phyloP scores from a whole-genome alignment of 2,888 invertebrate genomes.

The Neoscelio sp. region DNA sequence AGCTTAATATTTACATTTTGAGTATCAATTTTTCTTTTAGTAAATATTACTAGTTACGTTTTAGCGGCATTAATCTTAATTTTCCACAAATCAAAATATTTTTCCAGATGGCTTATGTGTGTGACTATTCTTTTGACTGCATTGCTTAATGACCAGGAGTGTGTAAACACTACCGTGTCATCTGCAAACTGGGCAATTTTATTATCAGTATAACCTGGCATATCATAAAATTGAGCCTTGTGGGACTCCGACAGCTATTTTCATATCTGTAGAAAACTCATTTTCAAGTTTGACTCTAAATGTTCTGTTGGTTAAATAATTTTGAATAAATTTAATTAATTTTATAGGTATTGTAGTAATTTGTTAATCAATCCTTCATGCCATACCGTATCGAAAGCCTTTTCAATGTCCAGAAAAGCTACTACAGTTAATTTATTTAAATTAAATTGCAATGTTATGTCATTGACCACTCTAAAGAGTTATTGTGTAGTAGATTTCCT shows the following conservation, averaged over 20 bases:
- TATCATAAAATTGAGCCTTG: too few species aligned
- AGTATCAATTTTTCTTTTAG: not conserved
- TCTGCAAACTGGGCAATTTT: not conserved
- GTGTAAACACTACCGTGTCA: not conserved
- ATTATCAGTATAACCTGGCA: not conserved
- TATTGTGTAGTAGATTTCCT: too few species aligned
- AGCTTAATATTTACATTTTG: not conserved
- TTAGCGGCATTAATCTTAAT: not conserved
- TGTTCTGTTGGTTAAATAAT: not conserved
- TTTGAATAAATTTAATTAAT: not conserved
- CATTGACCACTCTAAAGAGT: too few species aligned
- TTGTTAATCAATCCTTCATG: not conserved
- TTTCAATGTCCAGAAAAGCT: too few species aligned
- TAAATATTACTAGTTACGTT: not conserved
- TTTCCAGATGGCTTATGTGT: not conserved
- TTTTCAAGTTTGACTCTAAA: not conserved
- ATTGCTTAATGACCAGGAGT: not conserved
- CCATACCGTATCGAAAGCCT: too few species aligned
- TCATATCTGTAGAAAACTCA: not conserved
- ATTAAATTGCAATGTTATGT: too few species aligned
- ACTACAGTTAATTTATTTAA: too few species aligned
- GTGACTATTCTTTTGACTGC: not conserved
- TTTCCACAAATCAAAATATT: not conserved
- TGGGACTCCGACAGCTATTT: too few species aligned
- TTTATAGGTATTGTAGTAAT: not conserved